These are phyloP conservation scores for Cyphomyrus discorhynchus DNA, from an alignment of 2,113 vertebrate genomes.

Conservation along the genomic window DNA sequence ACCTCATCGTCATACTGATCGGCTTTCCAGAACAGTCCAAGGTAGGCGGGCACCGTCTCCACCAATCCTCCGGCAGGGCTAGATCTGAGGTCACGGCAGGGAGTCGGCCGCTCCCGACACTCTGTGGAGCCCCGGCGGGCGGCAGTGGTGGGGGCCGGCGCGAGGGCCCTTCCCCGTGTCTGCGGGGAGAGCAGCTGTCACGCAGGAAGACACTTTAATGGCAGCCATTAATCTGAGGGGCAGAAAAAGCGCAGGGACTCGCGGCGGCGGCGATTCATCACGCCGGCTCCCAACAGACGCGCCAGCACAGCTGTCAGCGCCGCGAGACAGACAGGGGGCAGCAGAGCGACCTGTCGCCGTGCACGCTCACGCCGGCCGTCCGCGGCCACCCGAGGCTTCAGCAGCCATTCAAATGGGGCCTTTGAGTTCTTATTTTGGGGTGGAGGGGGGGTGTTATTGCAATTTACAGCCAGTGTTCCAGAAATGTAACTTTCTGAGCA, in stretches of 20 bases:
- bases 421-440: neutral
- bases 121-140: neutral
- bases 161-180: neutral
- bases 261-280: conserved; percentile 7
- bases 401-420: neutral
- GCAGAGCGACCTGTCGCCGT: neutral
- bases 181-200: conserved; percentile 12
- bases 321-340: neutral
- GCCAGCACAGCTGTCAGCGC: neutral
- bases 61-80: neutral
- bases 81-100: neutral
- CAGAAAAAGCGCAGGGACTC: conserved; percentile 14
- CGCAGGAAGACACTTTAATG: conserved; percentile 13
- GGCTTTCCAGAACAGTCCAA: conserved; percentile 98
- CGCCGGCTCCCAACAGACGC: neutral
- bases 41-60: conserved; percentile 54
- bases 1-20: conserved; percentile 95
- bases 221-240: conserved; percentile 16
- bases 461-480: conserved; percentile 3
- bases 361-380: neutral
- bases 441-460: neutral
- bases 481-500: conserved; percentile 3
- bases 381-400: neutral
- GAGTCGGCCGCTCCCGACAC: neutral
- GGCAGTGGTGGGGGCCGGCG: neutral